Conservation (phyloP, 2,888 invertebrate genomes). For the Plutella xylostella region DNA sequence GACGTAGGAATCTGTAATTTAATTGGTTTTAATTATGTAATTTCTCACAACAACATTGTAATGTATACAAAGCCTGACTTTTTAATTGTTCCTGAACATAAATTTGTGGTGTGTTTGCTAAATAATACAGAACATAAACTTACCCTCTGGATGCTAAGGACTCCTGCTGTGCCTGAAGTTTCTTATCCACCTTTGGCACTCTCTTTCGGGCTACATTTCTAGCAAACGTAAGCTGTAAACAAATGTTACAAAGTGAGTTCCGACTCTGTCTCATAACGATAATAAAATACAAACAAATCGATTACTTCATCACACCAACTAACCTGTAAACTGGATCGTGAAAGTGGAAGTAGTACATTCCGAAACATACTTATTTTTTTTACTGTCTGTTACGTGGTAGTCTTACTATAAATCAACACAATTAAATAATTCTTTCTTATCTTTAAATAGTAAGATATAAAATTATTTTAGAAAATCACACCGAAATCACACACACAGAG, state of each 20-base stretch:
- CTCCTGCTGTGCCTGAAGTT: constrained; percentile 66
- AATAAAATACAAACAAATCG: background rate
- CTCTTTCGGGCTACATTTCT: constrained; percentile 26
- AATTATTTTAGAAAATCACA: too few species aligned
- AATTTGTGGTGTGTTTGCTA: background rate
- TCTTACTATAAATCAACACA: too few species aligned
- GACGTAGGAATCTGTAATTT: constrained; percentile 77
- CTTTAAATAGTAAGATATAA: too few species aligned
- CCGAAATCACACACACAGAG: too few species aligned
- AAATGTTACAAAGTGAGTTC: too few species aligned
- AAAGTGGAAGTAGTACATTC: background rate
- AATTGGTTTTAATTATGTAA: too few species aligned
- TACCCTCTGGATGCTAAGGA: constrained; percentile 80
- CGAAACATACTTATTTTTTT: background rate
- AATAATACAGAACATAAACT: constrained; percentile 30
- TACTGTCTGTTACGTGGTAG: background rate
- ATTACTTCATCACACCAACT: background rate
- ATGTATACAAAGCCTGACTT: too few species aligned
- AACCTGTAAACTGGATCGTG: constrained; percentile 1
- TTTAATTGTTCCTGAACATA: too few species aligned
- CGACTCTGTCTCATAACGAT: too few species aligned
- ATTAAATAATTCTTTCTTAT: too few species aligned
- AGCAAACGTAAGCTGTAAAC: constrained; percentile 32
- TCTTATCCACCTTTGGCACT: constrained; percentile 51
- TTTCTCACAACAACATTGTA: too few species aligned